Conservation (phyloP, 2,888 invertebrate species). For the Sarcophaga variegata region DNA sequence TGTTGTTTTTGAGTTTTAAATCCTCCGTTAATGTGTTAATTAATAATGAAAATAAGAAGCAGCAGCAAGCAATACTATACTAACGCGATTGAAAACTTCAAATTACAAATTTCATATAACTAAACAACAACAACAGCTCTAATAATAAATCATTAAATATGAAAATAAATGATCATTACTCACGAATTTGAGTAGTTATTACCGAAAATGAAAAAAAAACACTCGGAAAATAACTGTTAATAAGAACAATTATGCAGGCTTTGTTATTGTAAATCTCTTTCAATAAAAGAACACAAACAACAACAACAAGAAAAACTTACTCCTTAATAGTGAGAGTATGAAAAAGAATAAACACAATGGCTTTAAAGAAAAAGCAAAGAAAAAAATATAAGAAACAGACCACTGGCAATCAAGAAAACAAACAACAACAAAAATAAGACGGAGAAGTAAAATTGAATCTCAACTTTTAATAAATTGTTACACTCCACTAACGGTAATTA, state of each 20-base stretch:
- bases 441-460: slow-evolving; percentile 21
- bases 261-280: neutral
- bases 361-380: neutral
- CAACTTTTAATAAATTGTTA: slow-evolving; percentile 46
- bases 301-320: neutral
- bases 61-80: neutral
- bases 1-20: neutral
- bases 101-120: neutral
- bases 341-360: neutral
- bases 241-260: neutral
- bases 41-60: neutral
- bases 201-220: neutral
- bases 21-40: slow-evolving; percentile 6
- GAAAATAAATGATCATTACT: slow-evolving; percentile 3
- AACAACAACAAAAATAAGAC: neutral
- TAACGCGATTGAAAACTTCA: neutral
- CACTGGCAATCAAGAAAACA: neutral
- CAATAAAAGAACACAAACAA: neutral
- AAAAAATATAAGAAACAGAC: neutral
- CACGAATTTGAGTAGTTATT: slow-evolving; percentile 1
- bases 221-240: neutral
- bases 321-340: neutral
- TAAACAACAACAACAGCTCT: neutral
- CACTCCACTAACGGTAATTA: slow-evolving; percentile 57
- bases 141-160: neutral